These are phyloP conservation scores for Crenuchus spilurus DNA, from an alignment of 2,797 vertebrate species.

Conservation along the genomic window DNA sequence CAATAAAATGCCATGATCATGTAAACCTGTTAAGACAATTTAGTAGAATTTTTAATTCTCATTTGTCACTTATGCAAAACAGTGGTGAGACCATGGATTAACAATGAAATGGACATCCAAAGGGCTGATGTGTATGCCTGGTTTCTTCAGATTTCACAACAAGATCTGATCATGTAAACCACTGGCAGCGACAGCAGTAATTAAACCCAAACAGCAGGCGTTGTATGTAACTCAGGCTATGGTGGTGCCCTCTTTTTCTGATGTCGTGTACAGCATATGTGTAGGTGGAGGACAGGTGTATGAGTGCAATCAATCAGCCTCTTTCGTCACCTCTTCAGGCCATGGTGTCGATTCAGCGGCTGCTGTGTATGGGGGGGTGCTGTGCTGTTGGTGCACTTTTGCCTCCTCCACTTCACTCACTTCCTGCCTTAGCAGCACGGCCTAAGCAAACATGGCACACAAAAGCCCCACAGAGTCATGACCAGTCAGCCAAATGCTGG, in stretches of 20 bases:
- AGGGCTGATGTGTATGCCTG: too few relatives aligned
- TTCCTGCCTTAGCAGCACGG: slow-evolving; percentile 32
- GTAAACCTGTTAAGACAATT: too few relatives aligned
- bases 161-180: background rate
- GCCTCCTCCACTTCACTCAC: slow-evolving; percentile 39
- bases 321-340: slow-evolving; percentile 58
- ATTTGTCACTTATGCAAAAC: too few relatives aligned
- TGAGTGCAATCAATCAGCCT: slow-evolving; percentile 61
- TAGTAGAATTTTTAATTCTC: too few relatives aligned
- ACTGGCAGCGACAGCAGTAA: background rate
- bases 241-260: background rate
- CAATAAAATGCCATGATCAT: too few relatives aligned
- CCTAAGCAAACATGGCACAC: slow-evolving; percentile 41
- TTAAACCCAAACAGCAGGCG: background rate
- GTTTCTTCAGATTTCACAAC: background rate
- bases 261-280: slow-evolving; percentile 16
- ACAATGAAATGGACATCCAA: background rate
- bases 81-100: too few relatives aligned
- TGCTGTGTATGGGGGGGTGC: slow-evolving; percentile 6
- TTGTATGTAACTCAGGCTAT: slow-evolving; percentile 1
- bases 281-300: slow-evolving; percentile 49
- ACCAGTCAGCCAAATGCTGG: slow-evolving; percentile 13
- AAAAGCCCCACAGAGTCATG: slow-evolving; percentile 39
- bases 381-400: slow-evolving; percentile 40
- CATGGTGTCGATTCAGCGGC: slow-evolving; percentile 3